Evolutionary conservation across 2,888 invertebrate genomes (phyloP), one percentile per base, ranked within the genome.

Genomic region (Apamea epomidion): DNA sequence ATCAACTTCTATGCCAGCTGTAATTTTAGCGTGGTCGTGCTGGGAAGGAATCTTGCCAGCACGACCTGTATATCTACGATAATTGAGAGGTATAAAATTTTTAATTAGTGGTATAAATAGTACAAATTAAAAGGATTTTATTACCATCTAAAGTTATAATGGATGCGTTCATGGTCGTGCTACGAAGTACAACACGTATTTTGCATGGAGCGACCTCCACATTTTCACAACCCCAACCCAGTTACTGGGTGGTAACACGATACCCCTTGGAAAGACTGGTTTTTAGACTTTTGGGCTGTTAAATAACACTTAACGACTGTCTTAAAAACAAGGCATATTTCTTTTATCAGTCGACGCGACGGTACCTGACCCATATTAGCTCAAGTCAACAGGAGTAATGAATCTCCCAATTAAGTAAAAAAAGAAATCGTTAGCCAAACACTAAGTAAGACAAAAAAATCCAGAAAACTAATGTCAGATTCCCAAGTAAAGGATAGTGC

Each of bases 401-500:
- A n/a, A 37, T 76, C n/a, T 21, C 48, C n/a, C 5, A n/a, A 48
- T 48, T 76, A 48, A 62, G n/a, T 3, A 76, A 32, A 78, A 21
- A 8, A 45, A 37, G 32, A 76, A 48, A 32, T 48, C 25, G n/a
- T 25, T 18, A 29, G 21, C 29, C 6, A 42, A 58, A 8, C n/a
- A 48, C n/a, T n/a, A 62, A 51, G 18, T 48, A 42, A 51, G 12
- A 32, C 5, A 60, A 51, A 67, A 80, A 37, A 68, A 68, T 29
- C n/a, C n/a, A 12, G 18, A 81, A 69, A 70, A 45, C 64, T 12
- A 42, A 67, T 67, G 74, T 62, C 37, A 60, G 16, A 58, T 78
- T 29, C 5, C 32, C 51, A 85, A 65, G 18, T 5, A 21, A 62
- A 80, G 5, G 18, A 51, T 68, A 58, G 48, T 80, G 64, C 48